These are phyloP conservation scores for Paralichthys olivaceus DNA, from an alignment of 2,113 vertebrate species.

Conservation along the genomic window DNA sequence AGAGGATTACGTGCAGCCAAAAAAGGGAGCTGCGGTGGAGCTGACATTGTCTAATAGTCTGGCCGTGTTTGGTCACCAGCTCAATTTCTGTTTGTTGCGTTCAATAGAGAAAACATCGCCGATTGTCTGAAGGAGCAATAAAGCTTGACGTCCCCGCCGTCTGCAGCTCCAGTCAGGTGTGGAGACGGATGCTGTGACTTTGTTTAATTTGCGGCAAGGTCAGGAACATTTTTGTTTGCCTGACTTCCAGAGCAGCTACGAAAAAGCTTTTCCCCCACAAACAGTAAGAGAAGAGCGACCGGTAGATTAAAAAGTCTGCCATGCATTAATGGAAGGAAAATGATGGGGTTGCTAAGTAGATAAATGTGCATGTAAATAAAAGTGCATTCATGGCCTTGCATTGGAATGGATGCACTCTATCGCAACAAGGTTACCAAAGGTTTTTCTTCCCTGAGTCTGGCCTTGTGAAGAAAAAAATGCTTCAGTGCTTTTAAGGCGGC, in stretches of 20 bases:
- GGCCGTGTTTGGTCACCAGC: slow-evolving; percentile 49
- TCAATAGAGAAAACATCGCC: slow-evolving; percentile 26
- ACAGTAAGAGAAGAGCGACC: slow-evolving; percentile 40
- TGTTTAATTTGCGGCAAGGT: slow-evolving; percentile 47
- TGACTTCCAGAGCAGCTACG: slow-evolving; percentile 34
- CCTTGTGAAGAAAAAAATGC: slow-evolving; percentile 61
- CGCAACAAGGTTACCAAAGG: slow-evolving; percentile 67
- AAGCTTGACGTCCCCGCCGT: slow-evolving; percentile 23
- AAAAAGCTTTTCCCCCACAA: background rate
- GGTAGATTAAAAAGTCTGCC: slow-evolving; percentile 75
- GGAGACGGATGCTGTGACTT: slow-evolving; percentile 46
- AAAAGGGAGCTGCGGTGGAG: slow-evolving; percentile 19
- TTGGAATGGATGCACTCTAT: slow-evolving; percentile 80
- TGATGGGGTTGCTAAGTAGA: slow-evolving; percentile 77
- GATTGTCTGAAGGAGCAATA: slow-evolving; percentile 29
- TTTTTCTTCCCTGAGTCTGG: slow-evolving; percentile 63
- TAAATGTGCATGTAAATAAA: slow-evolving; percentile 80
- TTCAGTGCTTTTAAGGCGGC: slow-evolving; percentile 43
- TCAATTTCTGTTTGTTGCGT: slow-evolving; percentile 47
- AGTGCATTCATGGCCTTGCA: slow-evolving; percentile 81
- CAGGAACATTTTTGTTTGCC: slow-evolving; percentile 22
- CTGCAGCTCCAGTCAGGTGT: slow-evolving; percentile 59
- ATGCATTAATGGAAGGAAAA: slow-evolving; percentile 81
- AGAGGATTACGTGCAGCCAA: slow-evolving; percentile 54
- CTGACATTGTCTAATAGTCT: slow-evolving; percentile 44